Evolutionary conservation across 2,797 vertebrate genomes (phyloP).

Genomic region (Erethizon dorsatum): DNA sequence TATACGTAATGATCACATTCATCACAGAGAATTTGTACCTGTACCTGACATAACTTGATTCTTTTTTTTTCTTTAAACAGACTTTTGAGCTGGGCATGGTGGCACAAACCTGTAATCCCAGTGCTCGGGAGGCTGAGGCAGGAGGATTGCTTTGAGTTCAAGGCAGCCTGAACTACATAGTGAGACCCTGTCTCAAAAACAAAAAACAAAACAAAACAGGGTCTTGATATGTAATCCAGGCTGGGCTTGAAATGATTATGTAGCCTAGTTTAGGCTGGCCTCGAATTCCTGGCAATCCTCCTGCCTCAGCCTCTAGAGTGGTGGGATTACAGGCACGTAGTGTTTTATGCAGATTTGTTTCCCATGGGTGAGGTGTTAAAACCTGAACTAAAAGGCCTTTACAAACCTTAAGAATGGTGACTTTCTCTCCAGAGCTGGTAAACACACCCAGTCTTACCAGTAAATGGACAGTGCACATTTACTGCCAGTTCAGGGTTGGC

Average conservation of each 20-base stretch:
- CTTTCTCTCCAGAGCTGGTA: constrained; percentile 31
- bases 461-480: not conserved
- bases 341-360: constrained; percentile 65
- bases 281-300: not conserved
- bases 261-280: not conserved
- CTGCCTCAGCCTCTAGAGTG: not conserved
- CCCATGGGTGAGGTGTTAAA: not conserved
- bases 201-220: not conserved
- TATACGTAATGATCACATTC: too few species aligned
- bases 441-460: not conserved
- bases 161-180: not conserved
- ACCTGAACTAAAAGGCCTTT: constrained; percentile 37
- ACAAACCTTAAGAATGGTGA: constrained; percentile 5
- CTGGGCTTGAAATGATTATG: not conserved
- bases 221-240: not conserved
- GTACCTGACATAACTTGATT: too few species aligned
- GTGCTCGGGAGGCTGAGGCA: too few species aligned
- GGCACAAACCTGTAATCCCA: too few species aligned
- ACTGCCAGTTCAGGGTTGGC: not conserved
- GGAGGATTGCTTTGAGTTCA: too few species aligned
- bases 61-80: too few species aligned
- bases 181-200: not conserved
- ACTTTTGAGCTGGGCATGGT: too few species aligned
- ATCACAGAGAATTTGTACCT: too few species aligned
- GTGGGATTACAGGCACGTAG: not conserved